Evolutionary conservation across 2,888 invertebrate genomes (phyloP).

Genomic region (Cryptophagus acutangulus): DNA sequence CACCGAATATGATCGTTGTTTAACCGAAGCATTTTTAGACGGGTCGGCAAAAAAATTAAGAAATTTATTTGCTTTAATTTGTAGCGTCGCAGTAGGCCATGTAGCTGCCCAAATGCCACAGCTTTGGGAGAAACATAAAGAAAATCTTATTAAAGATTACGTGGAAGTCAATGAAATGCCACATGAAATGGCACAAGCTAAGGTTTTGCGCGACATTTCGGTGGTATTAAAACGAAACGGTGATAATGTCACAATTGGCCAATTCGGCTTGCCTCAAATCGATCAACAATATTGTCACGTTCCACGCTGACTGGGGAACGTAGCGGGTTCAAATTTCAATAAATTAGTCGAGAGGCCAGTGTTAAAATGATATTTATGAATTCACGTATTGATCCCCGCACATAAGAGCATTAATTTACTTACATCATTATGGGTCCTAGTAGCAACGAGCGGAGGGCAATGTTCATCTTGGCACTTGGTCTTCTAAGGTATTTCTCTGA

Average conservation of each 20-base stretch:
- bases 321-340: no score
- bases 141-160: background rate
- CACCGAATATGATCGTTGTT: background rate
- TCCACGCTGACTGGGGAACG: no score
- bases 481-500: no score
- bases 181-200: background rate
- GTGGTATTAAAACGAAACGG: background rate
- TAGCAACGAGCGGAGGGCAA: no score
- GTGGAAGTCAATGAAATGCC: background rate
- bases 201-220: background rate
- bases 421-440: no score
- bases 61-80: constrained; percentile 3
- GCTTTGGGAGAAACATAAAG: constrained; percentile 3
- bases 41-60: background rate
- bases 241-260: background rate
- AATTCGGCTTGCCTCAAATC: constrained; percentile 3
- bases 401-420: no score
- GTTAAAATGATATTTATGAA: no score
- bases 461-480: no score
- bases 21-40: background rate
- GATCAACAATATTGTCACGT: no score
- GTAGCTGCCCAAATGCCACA: background rate
- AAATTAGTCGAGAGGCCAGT: no score
- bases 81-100: no score
- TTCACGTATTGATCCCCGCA: no score